A percentile compares a stretch with the other conserved stretches of the same genome.
Conservation (phyloP, 2,113 vertebrate genomes). For the Asarcornis scutulata region DNA sequence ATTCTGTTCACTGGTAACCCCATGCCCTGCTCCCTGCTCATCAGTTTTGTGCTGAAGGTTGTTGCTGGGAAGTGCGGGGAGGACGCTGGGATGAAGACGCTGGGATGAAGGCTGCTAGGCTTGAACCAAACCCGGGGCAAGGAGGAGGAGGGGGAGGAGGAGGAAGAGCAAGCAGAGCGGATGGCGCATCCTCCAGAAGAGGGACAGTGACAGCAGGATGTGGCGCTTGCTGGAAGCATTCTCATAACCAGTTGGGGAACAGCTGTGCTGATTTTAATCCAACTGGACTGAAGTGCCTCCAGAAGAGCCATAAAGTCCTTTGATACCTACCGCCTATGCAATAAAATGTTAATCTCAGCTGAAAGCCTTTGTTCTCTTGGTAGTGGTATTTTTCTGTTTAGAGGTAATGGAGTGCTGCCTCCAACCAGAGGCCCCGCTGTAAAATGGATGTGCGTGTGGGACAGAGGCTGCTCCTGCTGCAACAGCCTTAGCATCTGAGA, state of each 20-base stretch:
- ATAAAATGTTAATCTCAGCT: slow-evolving; percentile 33
- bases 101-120: not conserved
- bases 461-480: not conserved
- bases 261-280: slow-evolving; percentile 62
- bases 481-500: not conserved
- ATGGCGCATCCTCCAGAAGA: not conserved
- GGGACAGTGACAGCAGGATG: slow-evolving; percentile 28
- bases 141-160: not conserved
- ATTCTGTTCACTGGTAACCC: not conserved
- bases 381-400: slow-evolving; percentile 5
- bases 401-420: not conserved
- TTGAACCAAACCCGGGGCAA: not conserved
- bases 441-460: accelerated
- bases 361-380: slow-evolving; percentile 55
- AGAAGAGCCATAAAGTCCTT: slow-evolving; percentile 45
- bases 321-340: slow-evolving; percentile 35
- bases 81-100: not conserved
- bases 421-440: not conserved
- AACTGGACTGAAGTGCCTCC: slow-evolving; percentile 40
- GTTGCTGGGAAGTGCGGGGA: not conserved
- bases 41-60: not conserved
- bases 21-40: not conserved
- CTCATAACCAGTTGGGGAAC: slow-evolving; percentile 55
- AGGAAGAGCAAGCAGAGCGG: not conserved
- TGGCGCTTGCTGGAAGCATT: slow-evolving; percentile 18